Evolutionary conservation across 2,797 vertebrate genomes (phyloP).

Genomic region (Ctenopoma kingsleyae): DNA sequence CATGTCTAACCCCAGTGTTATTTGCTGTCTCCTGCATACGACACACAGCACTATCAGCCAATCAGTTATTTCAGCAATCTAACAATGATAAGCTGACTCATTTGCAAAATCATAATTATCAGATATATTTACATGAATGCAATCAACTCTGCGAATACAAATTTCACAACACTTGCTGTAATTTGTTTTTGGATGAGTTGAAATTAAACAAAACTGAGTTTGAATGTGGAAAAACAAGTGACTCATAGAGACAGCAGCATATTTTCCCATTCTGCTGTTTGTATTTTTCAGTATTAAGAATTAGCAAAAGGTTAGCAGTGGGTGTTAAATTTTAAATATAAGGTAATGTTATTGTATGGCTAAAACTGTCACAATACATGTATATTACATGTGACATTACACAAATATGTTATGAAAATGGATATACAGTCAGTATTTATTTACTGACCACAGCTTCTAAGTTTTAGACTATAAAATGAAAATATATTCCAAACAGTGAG

Average conservation of each 20-base stretch:
- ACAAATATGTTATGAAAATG: neutral
- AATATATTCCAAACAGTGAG: conserved; percentile 4
- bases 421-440: neutral
- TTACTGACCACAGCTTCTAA: neutral
- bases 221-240: neutral
- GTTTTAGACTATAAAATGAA: conserved; percentile 11
- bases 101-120: neutral
- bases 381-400: neutral
- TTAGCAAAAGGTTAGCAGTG: neutral
- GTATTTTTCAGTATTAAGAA: neutral
- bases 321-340: neutral
- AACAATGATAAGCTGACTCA: neutral
- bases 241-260: neutral
- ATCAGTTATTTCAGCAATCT: conserved; percentile 8
- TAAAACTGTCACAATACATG: neutral
- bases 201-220: neutral
- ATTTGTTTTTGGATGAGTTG: conserved; percentile 5
- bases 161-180: neutral
- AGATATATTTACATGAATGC: neutral
- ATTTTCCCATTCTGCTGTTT: neutral
- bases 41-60: neutral
- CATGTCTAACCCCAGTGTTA: neutral
- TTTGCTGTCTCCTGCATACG: conserved; percentile 4
- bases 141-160: neutral
- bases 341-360: neutral